Conservation (phyloP, 2,113 vertebrate species). For the Dicrurus megarhynchus region DNA sequence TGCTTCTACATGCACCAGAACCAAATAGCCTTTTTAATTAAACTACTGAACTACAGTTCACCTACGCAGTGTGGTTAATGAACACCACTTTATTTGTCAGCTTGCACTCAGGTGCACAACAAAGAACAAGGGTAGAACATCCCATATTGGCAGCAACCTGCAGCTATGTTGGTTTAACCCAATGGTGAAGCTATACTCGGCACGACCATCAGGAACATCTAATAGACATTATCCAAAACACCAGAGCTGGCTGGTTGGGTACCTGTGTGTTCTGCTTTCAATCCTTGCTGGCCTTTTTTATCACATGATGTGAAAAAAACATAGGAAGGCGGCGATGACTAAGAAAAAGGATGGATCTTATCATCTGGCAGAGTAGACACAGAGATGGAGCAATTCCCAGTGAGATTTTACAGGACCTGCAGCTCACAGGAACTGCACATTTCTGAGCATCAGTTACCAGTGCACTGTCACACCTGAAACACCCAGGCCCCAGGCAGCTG, state of each 20-base stretch:
- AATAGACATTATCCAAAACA: not conserved
- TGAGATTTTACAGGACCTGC: not conserved
- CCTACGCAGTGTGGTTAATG: not conserved
- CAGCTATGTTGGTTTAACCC: not conserved
- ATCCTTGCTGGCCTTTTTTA: not conserved
- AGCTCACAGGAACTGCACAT: not conserved
- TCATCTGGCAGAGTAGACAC: not conserved
- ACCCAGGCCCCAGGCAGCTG: not conserved
- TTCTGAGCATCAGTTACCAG: not conserved
- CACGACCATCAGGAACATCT: not conserved
- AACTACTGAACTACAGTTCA: not conserved
- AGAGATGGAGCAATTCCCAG: not conserved
- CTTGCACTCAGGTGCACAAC: not conserved
- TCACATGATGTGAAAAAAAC: not conserved
- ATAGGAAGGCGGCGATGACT: accelerated
- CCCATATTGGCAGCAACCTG: not conserved
- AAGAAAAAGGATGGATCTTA: not conserved
- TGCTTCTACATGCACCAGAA: not conserved
- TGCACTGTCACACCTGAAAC: not conserved
- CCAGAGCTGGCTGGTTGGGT: not conserved
- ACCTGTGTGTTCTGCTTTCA: not conserved
- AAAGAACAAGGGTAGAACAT: not conserved
- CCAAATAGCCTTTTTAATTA: not conserved
- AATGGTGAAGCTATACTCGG: not conserved
- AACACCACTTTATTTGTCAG: not conserved